phyloP scores from a whole-genome alignment of 1,140 invertebrate species.

The Zeugodacus cucurbitae region DNA sequence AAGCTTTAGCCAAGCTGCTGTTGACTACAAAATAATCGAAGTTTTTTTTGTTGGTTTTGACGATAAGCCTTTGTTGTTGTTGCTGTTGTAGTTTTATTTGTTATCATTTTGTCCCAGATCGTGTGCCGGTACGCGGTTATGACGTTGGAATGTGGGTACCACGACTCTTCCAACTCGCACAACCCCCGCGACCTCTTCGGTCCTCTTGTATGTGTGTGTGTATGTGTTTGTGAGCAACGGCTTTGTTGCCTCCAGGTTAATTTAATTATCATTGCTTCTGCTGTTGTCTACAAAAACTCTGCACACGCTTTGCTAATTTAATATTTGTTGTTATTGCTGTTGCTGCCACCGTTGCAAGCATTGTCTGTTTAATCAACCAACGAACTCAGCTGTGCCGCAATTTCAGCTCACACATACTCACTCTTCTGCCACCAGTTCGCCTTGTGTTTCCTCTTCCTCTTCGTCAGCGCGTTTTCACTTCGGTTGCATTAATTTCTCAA shows the following conservation, averaged over 20 bases:
- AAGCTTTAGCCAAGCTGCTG: neutral
- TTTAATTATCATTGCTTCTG: neutral
- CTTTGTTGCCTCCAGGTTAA: neutral
- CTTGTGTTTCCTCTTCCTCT: no score
- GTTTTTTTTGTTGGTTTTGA: neutral
- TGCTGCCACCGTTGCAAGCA: neutral
- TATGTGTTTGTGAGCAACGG: neutral
- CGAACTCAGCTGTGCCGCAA: neutral
- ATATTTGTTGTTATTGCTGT: neutral
- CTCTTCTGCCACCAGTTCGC: neutral
- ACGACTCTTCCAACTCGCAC: neutral
- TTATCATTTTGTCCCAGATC: neutral
- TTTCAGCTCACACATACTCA: neutral
- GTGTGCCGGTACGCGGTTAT: neutral
- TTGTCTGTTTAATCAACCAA: neutral
- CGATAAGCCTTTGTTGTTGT: neutral
- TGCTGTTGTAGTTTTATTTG: slow-evolving; percentile 7
- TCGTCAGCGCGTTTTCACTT: neutral
- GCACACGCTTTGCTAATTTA: neutral
- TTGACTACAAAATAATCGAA: neutral
- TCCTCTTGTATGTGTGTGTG: neutral
- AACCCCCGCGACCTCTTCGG: neutral
- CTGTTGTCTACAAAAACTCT: neutral
- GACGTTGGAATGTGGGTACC: neutral
- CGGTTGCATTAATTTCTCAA: neutral